Percentiles rank a stretch among this genome's conserved stretches.
phyloP scores from a whole-genome alignment of 2,888 invertebrate species.

The Sinelater perroti region DNA sequence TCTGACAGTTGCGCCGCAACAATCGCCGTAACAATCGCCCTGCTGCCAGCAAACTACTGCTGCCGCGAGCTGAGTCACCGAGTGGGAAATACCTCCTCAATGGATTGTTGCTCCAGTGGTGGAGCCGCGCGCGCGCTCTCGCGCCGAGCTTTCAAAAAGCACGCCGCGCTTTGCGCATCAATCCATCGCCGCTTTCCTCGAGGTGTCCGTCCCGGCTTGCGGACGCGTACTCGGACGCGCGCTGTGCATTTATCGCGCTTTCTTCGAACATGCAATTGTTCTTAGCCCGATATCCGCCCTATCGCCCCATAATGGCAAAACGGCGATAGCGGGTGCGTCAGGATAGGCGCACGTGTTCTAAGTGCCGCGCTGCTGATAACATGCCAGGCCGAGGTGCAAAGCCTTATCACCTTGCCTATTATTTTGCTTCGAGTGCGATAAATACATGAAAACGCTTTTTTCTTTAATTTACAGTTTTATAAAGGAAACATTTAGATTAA shows the following conservation, averaged over 20 bases:
- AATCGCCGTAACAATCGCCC: slow-evolving; percentile 30
- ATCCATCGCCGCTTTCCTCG: slow-evolving; percentile 20
- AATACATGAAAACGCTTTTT: too few species aligned
- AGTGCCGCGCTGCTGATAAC: background rate
- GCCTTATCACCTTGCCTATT: too few species aligned
- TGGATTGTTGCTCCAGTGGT: slow-evolving; percentile 40
- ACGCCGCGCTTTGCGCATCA: slow-evolving; percentile 38
- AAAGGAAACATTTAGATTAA: too few species aligned
- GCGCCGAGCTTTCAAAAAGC: slow-evolving; percentile 28
- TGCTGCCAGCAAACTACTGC: slow-evolving; percentile 34
- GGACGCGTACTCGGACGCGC: slow-evolving; percentile 18
- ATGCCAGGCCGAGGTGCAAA: too few species aligned
- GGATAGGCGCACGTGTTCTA: slow-evolving; percentile 13
- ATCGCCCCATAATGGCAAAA: slow-evolving; percentile 11
- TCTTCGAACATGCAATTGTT: slow-evolving; percentile 40
- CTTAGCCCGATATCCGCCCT: slow-evolving; percentile 29
- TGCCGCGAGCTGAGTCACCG: slow-evolving; percentile 37
- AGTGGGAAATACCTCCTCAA: slow-evolving; percentile 36
- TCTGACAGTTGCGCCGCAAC: slow-evolving; percentile 36
- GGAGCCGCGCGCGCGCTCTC: slow-evolving; percentile 35
- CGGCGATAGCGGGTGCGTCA: slow-evolving; percentile 7
- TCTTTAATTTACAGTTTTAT: too few species aligned
- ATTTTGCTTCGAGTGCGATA: too few species aligned
- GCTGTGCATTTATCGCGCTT: slow-evolving; percentile 28
- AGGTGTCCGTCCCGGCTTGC: slow-evolving; percentile 4